A percentile compares a stretch with the other conserved stretches of the same genome.
Evolutionary conservation across 2,888 invertebrate genomes (phyloP).

Genomic region (Yponomeuta sedellus): DNA sequence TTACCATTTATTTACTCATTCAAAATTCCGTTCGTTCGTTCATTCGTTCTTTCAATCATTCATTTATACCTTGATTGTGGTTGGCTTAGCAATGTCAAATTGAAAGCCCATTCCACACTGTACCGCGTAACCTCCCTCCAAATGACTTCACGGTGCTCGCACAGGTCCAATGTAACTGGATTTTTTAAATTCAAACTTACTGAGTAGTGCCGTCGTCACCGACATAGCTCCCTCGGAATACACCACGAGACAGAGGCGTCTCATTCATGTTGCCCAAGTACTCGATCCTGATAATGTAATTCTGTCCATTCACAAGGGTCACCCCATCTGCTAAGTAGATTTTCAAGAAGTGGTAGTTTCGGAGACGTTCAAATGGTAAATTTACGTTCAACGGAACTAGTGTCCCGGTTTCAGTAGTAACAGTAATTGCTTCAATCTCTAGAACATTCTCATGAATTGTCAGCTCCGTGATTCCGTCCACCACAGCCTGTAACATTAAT

Average conservation of each 20-base stretch:
- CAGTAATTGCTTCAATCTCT: constrained; percentile 35
- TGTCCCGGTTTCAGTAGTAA: constrained; percentile 30
- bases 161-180: neutral
- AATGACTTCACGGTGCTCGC: too few relatives aligned
- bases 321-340: constrained; percentile 45
- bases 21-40: too few relatives aligned
- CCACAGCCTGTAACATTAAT: constrained; percentile 39
- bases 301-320: constrained; percentile 34
- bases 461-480: constrained; percentile 34
- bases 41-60: too few relatives aligned
- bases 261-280: constrained; percentile 66
- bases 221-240: constrained; percentile 59
- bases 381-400: constrained; percentile 30
- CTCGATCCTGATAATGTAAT: constrained; percentile 39
- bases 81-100: too few relatives aligned
- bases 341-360: constrained; percentile 47
- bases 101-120: too few relatives aligned
- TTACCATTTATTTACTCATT: too few relatives aligned
- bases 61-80: too few relatives aligned
- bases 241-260: constrained; percentile 59
- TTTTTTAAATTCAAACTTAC: constrained; percentile 36
- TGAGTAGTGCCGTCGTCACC: constrained; percentile 40
- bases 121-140: too few relatives aligned
- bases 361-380: constrained; percentile 40
- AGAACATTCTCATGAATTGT: constrained; percentile 60